Percentiles rank a stretch among this genome's conserved stretches.
Conservation (phyloP, 2,113 vertebrate genomes). For the Poeciliopsis turrubarensis region DNA sequence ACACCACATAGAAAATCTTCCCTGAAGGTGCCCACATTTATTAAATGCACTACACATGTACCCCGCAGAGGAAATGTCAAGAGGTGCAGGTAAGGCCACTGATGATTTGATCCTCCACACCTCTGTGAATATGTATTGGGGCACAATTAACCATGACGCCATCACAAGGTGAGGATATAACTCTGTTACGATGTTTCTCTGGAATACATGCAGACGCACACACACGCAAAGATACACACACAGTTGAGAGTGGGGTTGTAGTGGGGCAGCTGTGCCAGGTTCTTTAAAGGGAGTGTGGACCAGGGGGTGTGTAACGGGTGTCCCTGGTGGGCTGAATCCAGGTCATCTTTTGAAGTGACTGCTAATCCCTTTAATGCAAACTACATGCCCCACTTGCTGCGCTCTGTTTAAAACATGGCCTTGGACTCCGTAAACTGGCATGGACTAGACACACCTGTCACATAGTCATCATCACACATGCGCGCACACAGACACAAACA, state of each 20-base stretch:
- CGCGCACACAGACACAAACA: slow-evolving; percentile 37
- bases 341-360: slow-evolving; percentile 86
- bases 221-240: slow-evolving; percentile 58
- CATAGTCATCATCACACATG: slow-evolving; percentile 49
- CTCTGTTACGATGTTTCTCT: slow-evolving; percentile 48
- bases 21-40: slow-evolving; percentile 23
- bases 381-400: slow-evolving; percentile 84
- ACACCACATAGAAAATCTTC: slow-evolving; percentile 51
- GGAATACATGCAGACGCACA: slow-evolving; percentile 59
- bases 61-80: slow-evolving; percentile 6
- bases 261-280: slow-evolving; percentile 80
- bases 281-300: slow-evolving; percentile 81
- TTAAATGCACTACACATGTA: slow-evolving; percentile 9
- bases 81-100: slow-evolving; percentile 35
- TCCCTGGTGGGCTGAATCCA: slow-evolving; percentile 85
- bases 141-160: slow-evolving; percentile 42
- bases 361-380: slow-evolving; percentile 87
- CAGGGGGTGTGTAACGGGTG: slow-evolving; percentile 82
- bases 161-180: slow-evolving; percentile 60
- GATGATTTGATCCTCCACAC: slow-evolving; percentile 29
- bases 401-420: slow-evolving; percentile 80
- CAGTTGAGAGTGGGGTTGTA: slow-evolving; percentile 66
- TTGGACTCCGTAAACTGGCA: slow-evolving; percentile 79
- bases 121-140: slow-evolving; percentile 29
- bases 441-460: slow-evolving; percentile 82